Evolutionary conservation across 64 coral and sea anemone species (phyloP), one percentile per base, ranked within the genome.

Genomic region (Platygyra sinensis): DNA sequence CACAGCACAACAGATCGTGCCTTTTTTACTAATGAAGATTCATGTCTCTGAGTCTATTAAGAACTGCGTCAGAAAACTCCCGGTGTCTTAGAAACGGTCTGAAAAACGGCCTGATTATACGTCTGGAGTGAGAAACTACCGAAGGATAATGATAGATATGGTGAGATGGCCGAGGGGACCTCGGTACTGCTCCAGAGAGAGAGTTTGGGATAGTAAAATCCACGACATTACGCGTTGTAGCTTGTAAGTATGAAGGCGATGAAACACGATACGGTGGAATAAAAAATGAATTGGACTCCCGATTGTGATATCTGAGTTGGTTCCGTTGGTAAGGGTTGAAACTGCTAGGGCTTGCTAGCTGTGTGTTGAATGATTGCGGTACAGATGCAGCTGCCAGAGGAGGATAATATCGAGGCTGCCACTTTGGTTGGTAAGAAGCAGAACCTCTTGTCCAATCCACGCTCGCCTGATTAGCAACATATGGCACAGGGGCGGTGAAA

Each of bases 221-320:
- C 10, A 51, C 62, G 13, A 29, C 11, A 71, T 85, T 69, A 16
- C 36, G 62, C 19, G 39, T 38, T 10, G 81, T 30, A 39, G 63
- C 20, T 7, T 51, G 33, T 72, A 72, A 71, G 50, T 85, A 50
- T 16, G 63, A 20, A 52, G 33, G 5, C 24, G 39, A 71, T 24
- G 63, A 64, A 51, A 27, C 11, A 39, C 1, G 20, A 71, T 63
- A 82, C 5, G 16, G 80, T 30, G 81, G 31, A 36, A 71, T 39
- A 28, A 85, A 50, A 29, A 85, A 71, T 67, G 81, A 67, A 51
- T 69, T 85, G 36, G 63, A 71, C n/a, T 71, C 62, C 64, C 22
- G 60, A 6, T 72, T 22, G 30, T 62, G 63, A 85, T 65, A 69
- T 5, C 0, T 69, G 62, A 28, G 27, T 16, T 22, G 28, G 20